Conservation (phyloP, 2,888 invertebrate genomes). For the Habrosyne pyritoides region DNA sequence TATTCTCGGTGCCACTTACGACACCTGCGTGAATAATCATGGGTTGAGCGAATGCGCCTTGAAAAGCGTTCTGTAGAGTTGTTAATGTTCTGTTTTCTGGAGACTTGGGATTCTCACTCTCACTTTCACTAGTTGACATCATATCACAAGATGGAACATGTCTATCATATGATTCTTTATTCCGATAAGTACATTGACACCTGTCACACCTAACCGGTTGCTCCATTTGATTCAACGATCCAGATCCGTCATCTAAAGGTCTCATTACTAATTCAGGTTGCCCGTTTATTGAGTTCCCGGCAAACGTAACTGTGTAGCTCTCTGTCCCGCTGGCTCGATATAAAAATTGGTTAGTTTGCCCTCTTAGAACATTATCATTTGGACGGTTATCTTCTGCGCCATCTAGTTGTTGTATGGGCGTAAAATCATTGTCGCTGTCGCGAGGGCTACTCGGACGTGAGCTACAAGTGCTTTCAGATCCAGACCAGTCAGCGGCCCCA, state of each 20-base stretch:
- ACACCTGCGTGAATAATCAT: conserved; percentile 78
- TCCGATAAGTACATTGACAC: conserved; percentile 94
- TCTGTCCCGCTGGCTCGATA: conserved; percentile 78
- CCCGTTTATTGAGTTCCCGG: conserved; percentile 78
- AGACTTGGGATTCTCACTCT: conserved; percentile 87
- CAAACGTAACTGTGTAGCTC: conserved; percentile 78
- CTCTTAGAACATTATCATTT: conserved; percentile 62
- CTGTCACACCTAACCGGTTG: conserved; percentile 93
- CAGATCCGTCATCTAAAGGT: conserved; percentile 67
- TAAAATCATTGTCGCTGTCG: conserved; percentile 61
- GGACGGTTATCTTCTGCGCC: conserved; percentile 86
- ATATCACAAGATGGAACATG: conserved; percentile 91
- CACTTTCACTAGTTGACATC: conserved; percentile 91
- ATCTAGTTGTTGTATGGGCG: conserved; percentile 86
- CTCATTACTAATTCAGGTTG: conserved; percentile 76
- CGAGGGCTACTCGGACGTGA: conserved; percentile 74
- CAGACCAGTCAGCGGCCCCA: conserved; percentile 87
- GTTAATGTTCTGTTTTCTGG: conserved; percentile 80
- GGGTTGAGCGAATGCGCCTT: conserved; percentile 78
- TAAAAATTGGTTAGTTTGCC: conserved; percentile 70
- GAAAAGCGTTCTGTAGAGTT: conserved; percentile 79
- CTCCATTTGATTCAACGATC: conserved; percentile 79
- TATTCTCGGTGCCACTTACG: conserved; percentile 73
- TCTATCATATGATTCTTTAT: conserved; percentile 91
- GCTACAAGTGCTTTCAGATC: conserved; percentile 79